Base-by-base conservation (phyloP, 1,140 invertebrate genomes). In the Trichoplusia ni region DNA sequence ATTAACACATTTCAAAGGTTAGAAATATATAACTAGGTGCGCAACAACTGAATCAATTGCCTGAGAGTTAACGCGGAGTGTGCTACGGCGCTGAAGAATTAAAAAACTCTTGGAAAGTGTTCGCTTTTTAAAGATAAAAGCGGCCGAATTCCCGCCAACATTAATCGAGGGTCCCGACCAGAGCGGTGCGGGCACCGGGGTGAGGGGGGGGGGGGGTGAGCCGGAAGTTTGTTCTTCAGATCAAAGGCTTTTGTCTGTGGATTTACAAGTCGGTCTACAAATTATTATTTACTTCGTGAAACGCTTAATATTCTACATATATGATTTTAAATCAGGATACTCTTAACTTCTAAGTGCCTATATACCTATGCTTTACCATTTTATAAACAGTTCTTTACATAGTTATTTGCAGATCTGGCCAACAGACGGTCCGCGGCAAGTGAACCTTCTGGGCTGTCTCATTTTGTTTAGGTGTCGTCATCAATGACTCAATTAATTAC, bases 231-330 rank as follows among this genome's bases (percentile, higher is more conserved):
- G 68, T 73, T 64, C 66, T 77, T 53, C 67, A 76, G 76, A 76
- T 82, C 76, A 81, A 79, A 82, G 71, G 78, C 78, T 82, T 82
- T 81, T 82, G 76, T 82, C 64, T 73, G 73, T 71, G 69, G 78
- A 77, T 81, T 82, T 79, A 80, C 73, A 74, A 77, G 61, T 74
- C 64, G 60, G 31, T 46, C 63, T 73, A 77, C 73, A 73, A 73
- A 79, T 77, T 73, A 75, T 75, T 75, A 69, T 21, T 18, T 13
- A 29, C 46, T n/a, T n/a, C n/a, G n/a, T n/a, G n/a, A n/a, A n/a
- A n/a, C n/a, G n/a, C n/a, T n/a, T n/a, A n/a, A n/a, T n/a, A n/a
- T n/a, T n/a, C n/a, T n/a, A n/a, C n/a, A n/a, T n/a, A n/a, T n/a
- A n/a, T n/a, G n/a, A n/a, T n/a, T n/a, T n/a, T n/a, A n/a, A n/a